Conservation (phyloP, 2,797 vertebrate species). For the Alauda arvensis region DNA sequence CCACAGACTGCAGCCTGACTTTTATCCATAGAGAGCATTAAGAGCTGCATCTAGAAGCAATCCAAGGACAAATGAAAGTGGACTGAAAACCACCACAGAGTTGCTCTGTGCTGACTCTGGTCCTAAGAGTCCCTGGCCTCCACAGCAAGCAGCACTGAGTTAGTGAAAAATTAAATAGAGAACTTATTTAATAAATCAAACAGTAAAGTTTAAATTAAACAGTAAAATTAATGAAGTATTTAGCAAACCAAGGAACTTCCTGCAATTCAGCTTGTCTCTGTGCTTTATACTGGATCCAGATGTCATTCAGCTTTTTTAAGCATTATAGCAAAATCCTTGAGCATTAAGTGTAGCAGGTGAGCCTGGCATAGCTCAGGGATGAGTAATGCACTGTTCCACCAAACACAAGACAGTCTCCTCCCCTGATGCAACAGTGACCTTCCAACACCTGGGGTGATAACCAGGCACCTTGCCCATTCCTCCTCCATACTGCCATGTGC, state of each 20-base stretch:
- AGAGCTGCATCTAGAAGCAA: neutral
- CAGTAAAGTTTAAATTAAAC: neutral
- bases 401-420: neutral
- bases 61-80: constrained; percentile 9
- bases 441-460: neutral
- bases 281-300: neutral
- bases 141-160: neutral
- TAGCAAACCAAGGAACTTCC: neutral
- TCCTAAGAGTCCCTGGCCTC: neutral
- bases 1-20: neutral
- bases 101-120: neutral
- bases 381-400: neutral
- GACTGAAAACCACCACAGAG: neutral
- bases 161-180: neutral
- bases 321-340: neutral
- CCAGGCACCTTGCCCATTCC: neutral
- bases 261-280: neutral
- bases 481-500: neutral
- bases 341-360: neutral
- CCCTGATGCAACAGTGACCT: accelerated
- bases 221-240: neutral
- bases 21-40: neutral
- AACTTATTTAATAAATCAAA: neutral
- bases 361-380: neutral
- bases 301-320: neutral